These are phyloP conservation scores for Apantesis nais DNA, from an alignment of 2,888 invertebrate genomes.

Conservation along the genomic window DNA sequence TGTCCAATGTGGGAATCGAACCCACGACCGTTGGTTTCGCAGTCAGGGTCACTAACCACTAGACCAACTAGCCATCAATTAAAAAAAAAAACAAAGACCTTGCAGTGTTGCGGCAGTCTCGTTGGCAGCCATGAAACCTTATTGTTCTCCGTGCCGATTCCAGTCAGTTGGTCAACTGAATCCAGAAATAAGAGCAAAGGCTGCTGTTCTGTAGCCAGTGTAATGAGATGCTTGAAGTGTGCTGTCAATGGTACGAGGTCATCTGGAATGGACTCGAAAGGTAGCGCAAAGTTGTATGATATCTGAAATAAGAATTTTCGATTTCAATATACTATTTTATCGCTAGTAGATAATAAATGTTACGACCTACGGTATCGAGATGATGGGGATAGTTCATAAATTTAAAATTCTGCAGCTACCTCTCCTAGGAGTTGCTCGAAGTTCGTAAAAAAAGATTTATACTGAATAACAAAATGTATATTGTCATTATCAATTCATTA, in stretches of 20 bases:
- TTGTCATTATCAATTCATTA: too few relatives aligned
- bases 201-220: constrained; percentile 92
- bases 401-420: too few relatives aligned
- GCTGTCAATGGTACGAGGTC: constrained; percentile 98
- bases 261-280: constrained; percentile 97
- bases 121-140: constrained; percentile 98
- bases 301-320: constrained; percentile 85
- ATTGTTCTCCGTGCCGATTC: constrained; percentile 95
- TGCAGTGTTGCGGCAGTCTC: constrained; percentile 94
- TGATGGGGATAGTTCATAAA: too few relatives aligned
- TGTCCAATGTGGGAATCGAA: too few relatives aligned
- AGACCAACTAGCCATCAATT: too few relatives aligned
- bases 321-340: not conserved
- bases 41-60: too few relatives aligned
- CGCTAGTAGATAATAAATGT: not conserved
- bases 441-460: too few relatives aligned
- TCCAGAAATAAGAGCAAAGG: constrained; percentile 97
- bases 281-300: constrained; percentile 95
- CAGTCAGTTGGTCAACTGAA: constrained; percentile 98
- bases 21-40: too few relatives aligned
- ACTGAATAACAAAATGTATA: too few relatives aligned
- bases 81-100: too few relatives aligned
- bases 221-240: constrained; percentile 96
- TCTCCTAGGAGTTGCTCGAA: too few relatives aligned
- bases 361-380: too few relatives aligned